Evolutionary conservation across 1,140 invertebrate genomes (phyloP), one percentile per base, ranked within the genome.

Genomic region (Kradibia gibbosae): DNA sequence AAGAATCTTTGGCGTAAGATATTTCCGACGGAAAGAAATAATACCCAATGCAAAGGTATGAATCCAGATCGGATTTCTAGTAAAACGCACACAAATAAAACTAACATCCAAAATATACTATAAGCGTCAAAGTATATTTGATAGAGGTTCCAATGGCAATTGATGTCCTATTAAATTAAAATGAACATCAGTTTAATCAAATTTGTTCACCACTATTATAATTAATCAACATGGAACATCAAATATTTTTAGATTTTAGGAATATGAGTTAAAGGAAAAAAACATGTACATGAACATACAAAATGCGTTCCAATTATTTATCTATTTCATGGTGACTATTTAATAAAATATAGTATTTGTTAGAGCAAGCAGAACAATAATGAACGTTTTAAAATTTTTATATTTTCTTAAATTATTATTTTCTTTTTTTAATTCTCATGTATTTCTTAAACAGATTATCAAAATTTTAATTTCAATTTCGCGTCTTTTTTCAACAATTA

Each of bases 51-150:
- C 75, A 94, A 89, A 34, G 94, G 90, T 85, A 95, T 92, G 88
- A 94, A 95, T 81, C 93, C 93, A 28, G 94, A 95, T 75, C 93
- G 91, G 85, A 95, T 92, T 72, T 93, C 90, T 22, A 92, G 85
- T 81, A 93, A 77, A 62, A 93, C 92, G 80, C 94, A 91, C 39
- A 92, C 81, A 15, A 92, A 86, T 22, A 94, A 89, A 39, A 94
- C 85, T 5, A 91, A 80, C 71, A 93, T 93, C 93, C 93, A 95
- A 36, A 95, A 88, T n/a, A 93, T 48, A 82, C 93, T 90, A 86
- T 93, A 93, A 39, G 93, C 93, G 88, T 95, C 94, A 86, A 92
- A 93, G 84, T 94, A 94, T 15, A 95, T 84, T 84, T 93, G 91
- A 86, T 94, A 94, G 67, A 93, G 84, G 50, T 91, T 90, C 93